phyloP scores from a whole-genome alignment of 1,140 invertebrate genomes.

The Vollenhovia emeryi region DNA sequence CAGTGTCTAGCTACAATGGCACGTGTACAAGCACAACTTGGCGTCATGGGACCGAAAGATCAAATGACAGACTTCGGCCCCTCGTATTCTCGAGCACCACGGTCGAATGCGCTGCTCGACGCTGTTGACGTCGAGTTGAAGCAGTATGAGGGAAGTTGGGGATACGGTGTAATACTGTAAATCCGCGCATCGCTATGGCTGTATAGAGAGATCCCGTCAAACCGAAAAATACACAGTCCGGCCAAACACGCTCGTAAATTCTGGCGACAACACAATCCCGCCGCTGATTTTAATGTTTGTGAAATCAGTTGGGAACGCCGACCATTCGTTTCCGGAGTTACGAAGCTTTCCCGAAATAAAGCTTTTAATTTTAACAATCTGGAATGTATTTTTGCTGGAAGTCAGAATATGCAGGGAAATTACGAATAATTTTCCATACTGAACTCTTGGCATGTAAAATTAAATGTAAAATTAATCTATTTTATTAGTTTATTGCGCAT shows the following conservation, averaged over 20 bases:
- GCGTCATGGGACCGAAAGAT: slow-evolving; percentile 17
- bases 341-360: slow-evolving; percentile 1
- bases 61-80: slow-evolving; percentile 41
- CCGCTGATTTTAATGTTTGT: slow-evolving; percentile 58
- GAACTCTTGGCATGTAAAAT: background rate
- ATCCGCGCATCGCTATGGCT: background rate
- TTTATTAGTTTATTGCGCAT: background rate
- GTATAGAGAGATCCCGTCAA: slow-evolving; percentile 12
- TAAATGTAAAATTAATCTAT: background rate
- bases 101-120: background rate
- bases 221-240: slow-evolving; percentile 51
- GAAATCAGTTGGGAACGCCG: slow-evolving; percentile 43
- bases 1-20: slow-evolving; percentile 16
- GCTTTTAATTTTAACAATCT: slow-evolving; percentile 41
- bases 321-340: slow-evolving; percentile 29
- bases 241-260: slow-evolving; percentile 71
- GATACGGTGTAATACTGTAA: slow-evolving; percentile 7
- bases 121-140: slow-evolving; percentile 34
- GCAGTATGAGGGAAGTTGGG: slow-evolving; percentile 34
- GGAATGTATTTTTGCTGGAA: background rate
- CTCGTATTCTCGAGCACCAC: background rate
- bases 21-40: background rate
- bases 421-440: background rate
- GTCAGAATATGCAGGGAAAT: background rate
- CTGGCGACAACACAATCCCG: slow-evolving; percentile 17